These are phyloP conservation scores for Catamblyrhynchus diadema DNA, from an alignment of 2,797 vertebrate genomes.

Conservation along the genomic window DNA sequence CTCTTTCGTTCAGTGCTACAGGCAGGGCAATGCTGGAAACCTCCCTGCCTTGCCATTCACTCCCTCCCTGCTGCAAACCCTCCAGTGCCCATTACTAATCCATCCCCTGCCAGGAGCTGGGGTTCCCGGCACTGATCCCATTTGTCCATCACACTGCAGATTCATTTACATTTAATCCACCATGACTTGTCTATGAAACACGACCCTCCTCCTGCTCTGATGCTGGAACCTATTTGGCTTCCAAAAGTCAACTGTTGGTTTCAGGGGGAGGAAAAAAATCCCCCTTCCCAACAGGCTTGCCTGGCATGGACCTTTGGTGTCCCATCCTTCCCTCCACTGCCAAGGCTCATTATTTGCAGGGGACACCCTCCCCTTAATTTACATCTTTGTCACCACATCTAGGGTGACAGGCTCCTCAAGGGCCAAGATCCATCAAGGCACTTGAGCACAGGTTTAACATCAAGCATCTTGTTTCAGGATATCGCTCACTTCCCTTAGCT, in stretches of 20 bases:
- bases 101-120: background rate
- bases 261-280: background rate
- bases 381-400: background rate
- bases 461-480: background rate
- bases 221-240: background rate
- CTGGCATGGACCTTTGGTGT: fast-evolving
- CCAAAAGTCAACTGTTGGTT: background rate
- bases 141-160: constrained; percentile 40
- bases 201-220: background rate
- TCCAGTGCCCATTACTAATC: background rate
- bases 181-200: background rate
- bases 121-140: background rate
- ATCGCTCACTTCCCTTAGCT: background rate
- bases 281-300: background rate
- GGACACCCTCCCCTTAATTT: background rate
- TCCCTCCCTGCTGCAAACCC: background rate
- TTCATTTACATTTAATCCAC: constrained; percentile 29
- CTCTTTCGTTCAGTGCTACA: background rate
- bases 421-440: background rate
- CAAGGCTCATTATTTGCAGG: background rate
- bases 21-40: background rate
- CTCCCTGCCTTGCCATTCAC: background rate
- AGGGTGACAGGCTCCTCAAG: background rate
- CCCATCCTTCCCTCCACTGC: background rate
- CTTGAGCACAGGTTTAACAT: background rate